A percentile compares a stretch with the other conserved stretches of the same genome.
phyloP scores from a whole-genome alignment of 2,113 vertebrate genomes.

The Mellivora capensis region DNA sequence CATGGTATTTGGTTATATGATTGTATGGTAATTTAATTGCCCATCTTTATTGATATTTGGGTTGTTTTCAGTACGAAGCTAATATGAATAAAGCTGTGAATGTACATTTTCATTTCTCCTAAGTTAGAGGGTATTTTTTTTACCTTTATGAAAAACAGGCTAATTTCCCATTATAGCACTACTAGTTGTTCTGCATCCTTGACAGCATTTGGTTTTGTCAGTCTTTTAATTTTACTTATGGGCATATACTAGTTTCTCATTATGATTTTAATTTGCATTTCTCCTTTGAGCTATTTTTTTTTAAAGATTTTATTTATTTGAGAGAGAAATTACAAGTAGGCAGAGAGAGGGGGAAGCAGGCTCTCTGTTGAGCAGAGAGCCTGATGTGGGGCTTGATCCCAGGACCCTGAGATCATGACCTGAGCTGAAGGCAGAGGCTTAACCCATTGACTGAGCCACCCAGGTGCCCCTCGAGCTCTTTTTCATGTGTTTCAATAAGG shows the following conservation, averaged over 20 bases:
- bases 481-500: too few relatives aligned
- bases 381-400: too few relatives aligned
- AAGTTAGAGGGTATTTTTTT: neutral
- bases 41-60: neutral
- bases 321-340: too few relatives aligned
- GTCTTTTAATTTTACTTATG: neutral
- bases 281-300: neutral
- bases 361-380: too few relatives aligned
- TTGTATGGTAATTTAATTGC: neutral
- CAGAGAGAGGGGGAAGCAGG: too few relatives aligned
- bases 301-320: too few relatives aligned
- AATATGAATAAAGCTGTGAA: neutral
- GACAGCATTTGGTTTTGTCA: neutral
- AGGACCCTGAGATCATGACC: too few relatives aligned
- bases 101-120: neutral
- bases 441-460: too few relatives aligned
- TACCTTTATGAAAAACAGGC: neutral
- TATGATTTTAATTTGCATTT: neutral
- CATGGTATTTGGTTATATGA: neutral
- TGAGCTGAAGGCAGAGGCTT: too few relatives aligned
- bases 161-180: neutral
- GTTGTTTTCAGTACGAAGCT: neutral
- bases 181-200: neutral
- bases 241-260: neutral
- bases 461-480: too few relatives aligned